phyloP scores from a whole-genome alignment of 2,888 invertebrate species.

The Rugalucina vietnamica region DNA sequence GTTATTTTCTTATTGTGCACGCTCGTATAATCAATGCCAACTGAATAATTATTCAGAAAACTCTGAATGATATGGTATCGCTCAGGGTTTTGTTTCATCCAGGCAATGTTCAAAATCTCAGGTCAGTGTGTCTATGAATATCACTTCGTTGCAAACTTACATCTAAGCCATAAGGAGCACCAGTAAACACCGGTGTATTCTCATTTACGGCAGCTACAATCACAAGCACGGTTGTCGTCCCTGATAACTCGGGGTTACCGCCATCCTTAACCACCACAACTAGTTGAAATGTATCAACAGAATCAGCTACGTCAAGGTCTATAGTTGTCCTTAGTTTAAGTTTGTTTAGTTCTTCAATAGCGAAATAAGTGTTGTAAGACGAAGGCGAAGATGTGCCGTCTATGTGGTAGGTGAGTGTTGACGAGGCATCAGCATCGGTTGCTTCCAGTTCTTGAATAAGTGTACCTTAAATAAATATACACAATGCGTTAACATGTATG shows the following conservation, averaged over 20 bases:
- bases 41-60: too few relatives aligned
- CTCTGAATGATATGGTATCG: too few relatives aligned
- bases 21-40: too few relatives aligned
- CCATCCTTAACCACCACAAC: constrained; percentile 66
- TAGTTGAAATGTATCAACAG: constrained; percentile 51
- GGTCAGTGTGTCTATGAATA: too few relatives aligned
- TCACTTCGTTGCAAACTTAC: neutral
- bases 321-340: constrained; percentile 50
- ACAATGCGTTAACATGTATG: too few relatives aligned
- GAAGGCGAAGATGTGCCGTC: constrained; percentile 41
- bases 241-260: constrained; percentile 54
- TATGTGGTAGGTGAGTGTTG: constrained; percentile 51
- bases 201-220: constrained; percentile 67
- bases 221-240: constrained; percentile 59
- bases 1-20: too few relatives aligned
- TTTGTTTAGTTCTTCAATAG: constrained; percentile 23
- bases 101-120: too few relatives aligned
- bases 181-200: constrained; percentile 57
- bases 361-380: constrained; percentile 50
- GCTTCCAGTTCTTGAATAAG: constrained; percentile 59
- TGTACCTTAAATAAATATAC: too few relatives aligned
- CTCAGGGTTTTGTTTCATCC: too few relatives aligned
- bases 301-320: constrained; percentile 52
- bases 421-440: constrained; percentile 65
- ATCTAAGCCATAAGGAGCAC: neutral